Base-by-base conservation (phyloP, 2,797 vertebrate genomes). In the Coendou prehensilis region DNA sequence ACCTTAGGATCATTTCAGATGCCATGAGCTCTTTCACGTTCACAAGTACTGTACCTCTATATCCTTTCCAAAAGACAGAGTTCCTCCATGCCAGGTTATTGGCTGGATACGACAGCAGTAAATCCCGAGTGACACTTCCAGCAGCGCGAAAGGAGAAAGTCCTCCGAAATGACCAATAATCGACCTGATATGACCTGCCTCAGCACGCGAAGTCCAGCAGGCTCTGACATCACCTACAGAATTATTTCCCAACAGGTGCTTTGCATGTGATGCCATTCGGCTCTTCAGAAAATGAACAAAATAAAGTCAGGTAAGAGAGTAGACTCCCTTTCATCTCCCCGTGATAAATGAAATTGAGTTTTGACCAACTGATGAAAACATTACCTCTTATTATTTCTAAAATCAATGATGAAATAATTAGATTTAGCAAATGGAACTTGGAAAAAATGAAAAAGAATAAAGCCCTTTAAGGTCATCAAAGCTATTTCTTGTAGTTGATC, bases 341-440 rank as follows among this genome's bases (percentile, higher is more conserved):
- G 56, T 97, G 96, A 97, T 95, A 89, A 95, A 97, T 96, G 96
- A 91, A 97, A 96, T 92, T 71, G 95, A 96, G 64, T 84, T 96
- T 93, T 95, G 94, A 97, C 96, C 96, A 91, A 61, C 9, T 94
- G 97, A 97, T 97, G 85, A 94, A 94, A 96, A 96, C 83, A 97
- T 96, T 93, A 87, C 78, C 83, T 96, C 96, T 97, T 97, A 95
- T 96, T 96, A 97, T 97, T 96, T 92, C 95, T 94, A 97, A 97
- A 98, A 97, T 98, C 97, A 95, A 97, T 97, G 93, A 93, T 78
- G 87, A 95, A 89, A 96, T 97, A 96, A 98, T 95, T 94, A 97
- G 96, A 97, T 97, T 97, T 96, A 94, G 97, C 92, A 97, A 98
- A 97, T 97, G 95, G 78, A 82, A 87, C 96, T 96, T 10, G 69